phyloP scores from a whole-genome alignment of 2,888 invertebrate genomes.

The Beris morrisii region DNA sequence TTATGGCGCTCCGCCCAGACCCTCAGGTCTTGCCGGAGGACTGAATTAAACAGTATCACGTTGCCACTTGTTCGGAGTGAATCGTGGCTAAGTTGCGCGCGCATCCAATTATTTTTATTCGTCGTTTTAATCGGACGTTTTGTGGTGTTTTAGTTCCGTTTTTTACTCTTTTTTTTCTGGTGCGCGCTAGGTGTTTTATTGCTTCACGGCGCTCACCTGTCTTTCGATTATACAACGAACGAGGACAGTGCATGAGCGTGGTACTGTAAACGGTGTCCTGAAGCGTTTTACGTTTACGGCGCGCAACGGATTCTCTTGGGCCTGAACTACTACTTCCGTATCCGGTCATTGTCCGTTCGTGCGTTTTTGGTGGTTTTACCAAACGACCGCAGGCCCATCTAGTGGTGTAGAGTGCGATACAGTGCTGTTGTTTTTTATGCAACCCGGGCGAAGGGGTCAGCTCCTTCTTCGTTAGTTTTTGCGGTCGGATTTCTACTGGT shows the following conservation, averaged over 20 bases:
- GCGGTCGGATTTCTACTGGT: background rate
- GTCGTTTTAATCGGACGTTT: background rate
- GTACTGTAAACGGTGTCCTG: slow-evolving; percentile 5
- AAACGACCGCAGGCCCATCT: slow-evolving; percentile 9
- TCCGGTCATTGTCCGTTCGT: slow-evolving; percentile 15
- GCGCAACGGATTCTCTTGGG: slow-evolving; percentile 4
- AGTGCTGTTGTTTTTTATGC: background rate
- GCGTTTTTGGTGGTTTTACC: slow-evolving; percentile 3
- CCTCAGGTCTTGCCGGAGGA: slow-evolving; percentile 40
- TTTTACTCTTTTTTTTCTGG: slow-evolving; percentile 20
- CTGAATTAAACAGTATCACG: slow-evolving; percentile 36
- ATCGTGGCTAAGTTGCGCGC: slow-evolving; percentile 33
- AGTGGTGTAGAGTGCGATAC: background rate
- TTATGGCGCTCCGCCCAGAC: slow-evolving; percentile 38
- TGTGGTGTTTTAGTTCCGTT: slow-evolving; percentile 10
- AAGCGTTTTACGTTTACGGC: slow-evolving; percentile 9
- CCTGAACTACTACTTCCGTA: slow-evolving; percentile 20
- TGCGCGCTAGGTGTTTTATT: slow-evolving; percentile 1
- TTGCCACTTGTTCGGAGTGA: slow-evolving; percentile 37
- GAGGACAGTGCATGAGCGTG: slow-evolving; percentile 6
- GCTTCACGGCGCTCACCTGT: slow-evolving; percentile 17
- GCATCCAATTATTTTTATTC: slow-evolving; percentile 28
- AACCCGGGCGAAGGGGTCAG: slow-evolving; percentile 12
- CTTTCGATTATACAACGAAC: background rate
- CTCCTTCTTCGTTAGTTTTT: slow-evolving; percentile 4